Conservation (phyloP, 2,888 invertebrate genomes). For the Caprella mutica region DNA sequence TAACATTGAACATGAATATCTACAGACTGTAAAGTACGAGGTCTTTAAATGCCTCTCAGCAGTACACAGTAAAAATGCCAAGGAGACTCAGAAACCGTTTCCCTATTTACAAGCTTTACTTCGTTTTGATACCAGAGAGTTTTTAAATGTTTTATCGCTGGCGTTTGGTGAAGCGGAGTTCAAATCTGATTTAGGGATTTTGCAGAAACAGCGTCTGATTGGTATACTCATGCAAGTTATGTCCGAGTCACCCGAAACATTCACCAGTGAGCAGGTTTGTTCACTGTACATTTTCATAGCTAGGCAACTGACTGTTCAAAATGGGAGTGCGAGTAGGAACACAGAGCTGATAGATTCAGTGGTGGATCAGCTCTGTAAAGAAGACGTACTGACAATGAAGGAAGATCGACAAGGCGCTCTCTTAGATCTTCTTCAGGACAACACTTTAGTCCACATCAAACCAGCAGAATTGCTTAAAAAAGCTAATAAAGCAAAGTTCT, state of each 20-base stretch:
- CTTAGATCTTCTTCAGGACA: constrained; percentile 54
- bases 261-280: constrained; percentile 49
- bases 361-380: neutral
- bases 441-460: constrained; percentile 50
- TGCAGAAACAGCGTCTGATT: constrained; percentile 62
- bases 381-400: constrained; percentile 36
- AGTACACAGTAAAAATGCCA: constrained; percentile 52
- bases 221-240: constrained; percentile 63
- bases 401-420: constrained; percentile 62
- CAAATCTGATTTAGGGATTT: constrained; percentile 55
- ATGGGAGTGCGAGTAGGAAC: constrained; percentile 43
- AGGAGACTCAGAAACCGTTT: constrained; percentile 53
- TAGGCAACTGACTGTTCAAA: constrained; percentile 50
- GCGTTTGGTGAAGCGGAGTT: constrained; percentile 74
- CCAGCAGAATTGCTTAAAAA: constrained; percentile 49
- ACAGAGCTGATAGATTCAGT: constrained; percentile 49
- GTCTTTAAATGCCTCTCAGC: constrained; percentile 58
- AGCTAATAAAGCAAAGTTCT: too few species aligned
- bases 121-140: constrained; percentile 69
- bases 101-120: constrained; percentile 50
- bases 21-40: constrained; percentile 53
- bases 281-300: constrained; percentile 55
- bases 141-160: constrained; percentile 69
- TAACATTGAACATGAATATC: constrained; percentile 44
- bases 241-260: constrained; percentile 16